Percentiles rank a stretch among this genome's conserved stretches.
Evolutionary conservation across 2,113 vertebrate genomes (phyloP).

Genomic region (Chionomys nivalis): DNA sequence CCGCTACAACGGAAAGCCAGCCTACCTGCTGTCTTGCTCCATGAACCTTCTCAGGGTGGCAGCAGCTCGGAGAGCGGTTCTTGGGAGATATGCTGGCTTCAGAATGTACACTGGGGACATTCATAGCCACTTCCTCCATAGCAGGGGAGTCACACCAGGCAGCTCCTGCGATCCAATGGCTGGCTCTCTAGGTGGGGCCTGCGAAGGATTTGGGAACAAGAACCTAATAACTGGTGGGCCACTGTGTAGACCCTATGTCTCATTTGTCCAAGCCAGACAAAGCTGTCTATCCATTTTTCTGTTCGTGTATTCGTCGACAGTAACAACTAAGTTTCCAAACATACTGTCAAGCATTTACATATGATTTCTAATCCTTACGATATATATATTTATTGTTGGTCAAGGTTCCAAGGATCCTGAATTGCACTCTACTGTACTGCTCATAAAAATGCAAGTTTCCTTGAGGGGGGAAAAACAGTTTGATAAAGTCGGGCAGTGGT

Average conservation of each 20-base stretch:
- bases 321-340: not conserved
- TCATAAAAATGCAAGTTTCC: conserved; percentile 2
- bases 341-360: not conserved
- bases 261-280: not conserved
- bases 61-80: conserved; percentile 90
- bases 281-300: not conserved
- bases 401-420: not conserved
- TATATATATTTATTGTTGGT: not conserved
- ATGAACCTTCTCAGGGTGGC: conserved; percentile 87
- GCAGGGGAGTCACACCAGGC: conserved; percentile 29
- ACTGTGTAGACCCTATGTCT: not conserved
- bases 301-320: not conserved
- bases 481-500: not conserved
- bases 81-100: conserved; percentile 91
- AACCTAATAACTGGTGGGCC: not conserved
- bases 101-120: conserved; percentile 86
- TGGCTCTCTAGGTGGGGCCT: not conserved
- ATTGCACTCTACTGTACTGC: not conserved
- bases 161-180: conserved; percentile 28
- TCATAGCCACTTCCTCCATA: conserved; percentile 78
- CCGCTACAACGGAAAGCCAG: not conserved
- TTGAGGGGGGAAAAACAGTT: too few relatives aligned
- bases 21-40: conserved; percentile 82
- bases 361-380: not conserved
- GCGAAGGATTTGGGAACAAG: conserved; percentile 27